Evolutionary conservation across 1,140 invertebrate genomes (phyloP).

Genomic region (Hydropsyche tenuis): DNA sequence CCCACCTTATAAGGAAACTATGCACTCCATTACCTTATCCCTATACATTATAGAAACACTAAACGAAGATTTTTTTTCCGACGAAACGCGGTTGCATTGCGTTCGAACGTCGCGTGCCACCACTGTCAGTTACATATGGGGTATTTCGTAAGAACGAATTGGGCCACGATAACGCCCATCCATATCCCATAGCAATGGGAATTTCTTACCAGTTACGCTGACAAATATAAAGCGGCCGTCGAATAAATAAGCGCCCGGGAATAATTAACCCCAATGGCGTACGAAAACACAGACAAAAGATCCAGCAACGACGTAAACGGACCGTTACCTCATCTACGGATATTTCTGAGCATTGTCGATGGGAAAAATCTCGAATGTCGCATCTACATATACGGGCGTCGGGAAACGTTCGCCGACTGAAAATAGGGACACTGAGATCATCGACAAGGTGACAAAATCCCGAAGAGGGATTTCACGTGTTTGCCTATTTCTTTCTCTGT

Average conservation of each 20-base stretch:
- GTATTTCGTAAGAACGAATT: conserved; percentile 22
- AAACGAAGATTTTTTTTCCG: no score
- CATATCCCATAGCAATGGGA: background rate
- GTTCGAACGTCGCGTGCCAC: background rate
- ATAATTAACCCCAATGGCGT: background rate
- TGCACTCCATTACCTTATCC: no score
- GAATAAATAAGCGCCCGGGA: background rate
- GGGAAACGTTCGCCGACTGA: conserved; percentile 23
- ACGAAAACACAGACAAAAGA: conserved; percentile 8
- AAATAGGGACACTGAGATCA: conserved; percentile 47
- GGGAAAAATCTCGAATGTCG: conserved; percentile 48
- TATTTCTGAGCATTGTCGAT: conserved; percentile 41
- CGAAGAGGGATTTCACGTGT: background rate
- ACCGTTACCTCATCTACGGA: conserved; percentile 46
- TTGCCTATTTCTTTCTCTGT: background rate
- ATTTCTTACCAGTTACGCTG: background rate
- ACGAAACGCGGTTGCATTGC: no score
- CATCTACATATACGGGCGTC: conserved; percentile 46
- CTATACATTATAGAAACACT: no score
- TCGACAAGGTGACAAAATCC: conserved; percentile 46
- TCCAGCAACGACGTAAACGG: background rate
- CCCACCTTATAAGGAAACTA: no score
- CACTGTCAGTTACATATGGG: conserved; percentile 24
- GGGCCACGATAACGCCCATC: conserved; percentile 19
- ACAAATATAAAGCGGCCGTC: background rate